Evolutionary conservation across 2,888 invertebrate genomes (phyloP).

Genomic region (Drosophila colorata): DNA sequence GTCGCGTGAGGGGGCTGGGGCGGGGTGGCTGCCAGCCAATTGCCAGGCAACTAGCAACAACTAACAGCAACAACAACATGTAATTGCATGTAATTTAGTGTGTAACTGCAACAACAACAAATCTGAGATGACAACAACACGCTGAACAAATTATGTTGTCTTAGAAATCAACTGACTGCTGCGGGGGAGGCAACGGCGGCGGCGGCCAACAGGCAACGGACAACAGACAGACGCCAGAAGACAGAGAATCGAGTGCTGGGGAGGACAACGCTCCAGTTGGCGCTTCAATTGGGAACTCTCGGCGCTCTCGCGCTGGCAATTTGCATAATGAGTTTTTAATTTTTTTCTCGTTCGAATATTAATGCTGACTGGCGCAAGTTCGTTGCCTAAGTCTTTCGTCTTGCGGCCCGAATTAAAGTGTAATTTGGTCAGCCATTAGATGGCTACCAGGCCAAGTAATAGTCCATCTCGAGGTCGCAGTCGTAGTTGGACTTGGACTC

Average conservation of each 20-base stretch:
- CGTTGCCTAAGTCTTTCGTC: conserved; percentile 72
- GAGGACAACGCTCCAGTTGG: conserved; percentile 32
- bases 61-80: conserved; percentile 56
- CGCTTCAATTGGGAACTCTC: conserved; percentile 12
- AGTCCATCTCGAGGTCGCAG: conserved; percentile 42
- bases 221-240: background rate
- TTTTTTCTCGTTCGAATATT: conserved; percentile 63
- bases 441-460: conserved; percentile 30
- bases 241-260: background rate
- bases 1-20: background rate
- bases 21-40: conserved; percentile 21
- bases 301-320: conserved; percentile 55
- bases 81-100: conserved; percentile 83
- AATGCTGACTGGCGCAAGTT: conserved; percentile 56
- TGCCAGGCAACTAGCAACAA: conserved; percentile 29
- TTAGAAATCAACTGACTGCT: conserved; percentile 51
- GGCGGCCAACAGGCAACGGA: conserved; percentile 3
- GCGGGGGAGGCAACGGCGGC: conserved; percentile 47
- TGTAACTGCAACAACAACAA: conserved; percentile 69
- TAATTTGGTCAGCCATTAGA: conserved; percentile 79
- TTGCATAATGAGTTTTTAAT: conserved; percentile 84
- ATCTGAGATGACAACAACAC: conserved; percentile 68
- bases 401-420: conserved; percentile 74
- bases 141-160: conserved; percentile 77
- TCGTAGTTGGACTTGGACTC: conserved; percentile 6